A percentile compares a stretch with the other conserved stretches of the same genome.
phyloP scores from a whole-genome alignment of 1,140 invertebrate species.

The Anagrus nilaparvatae region DNA sequence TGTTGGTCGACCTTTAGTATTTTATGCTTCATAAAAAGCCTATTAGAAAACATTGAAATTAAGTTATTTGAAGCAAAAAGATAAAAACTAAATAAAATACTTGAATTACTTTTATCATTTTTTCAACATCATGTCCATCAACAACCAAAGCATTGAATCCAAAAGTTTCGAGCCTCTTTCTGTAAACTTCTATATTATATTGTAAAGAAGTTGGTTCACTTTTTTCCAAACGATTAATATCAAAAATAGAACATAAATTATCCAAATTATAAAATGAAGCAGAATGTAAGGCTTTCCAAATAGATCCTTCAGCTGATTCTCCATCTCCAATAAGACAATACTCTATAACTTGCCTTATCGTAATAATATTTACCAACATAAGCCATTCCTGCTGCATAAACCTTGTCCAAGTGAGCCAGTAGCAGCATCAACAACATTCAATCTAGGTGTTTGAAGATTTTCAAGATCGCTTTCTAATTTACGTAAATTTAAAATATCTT shows the following conservation, averaged over 20 bases:
- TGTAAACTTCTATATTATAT: slow-evolving; percentile 86
- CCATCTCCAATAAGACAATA: slow-evolving; percentile 96
- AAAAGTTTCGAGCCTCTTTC: slow-evolving; percentile 81
- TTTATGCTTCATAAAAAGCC: slow-evolving; percentile 72
- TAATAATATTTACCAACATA: slow-evolving; percentile 94
- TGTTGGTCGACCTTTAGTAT: slow-evolving; percentile 75
- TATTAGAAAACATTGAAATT: slow-evolving; percentile 17
- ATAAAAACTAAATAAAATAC: too few relatives aligned
- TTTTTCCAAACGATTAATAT: slow-evolving; percentile 95
- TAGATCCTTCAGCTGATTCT: slow-evolving; percentile 94
- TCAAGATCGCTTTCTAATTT: slow-evolving; percentile 93
- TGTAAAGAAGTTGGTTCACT: slow-evolving; percentile 88
- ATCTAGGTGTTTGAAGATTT: slow-evolving; percentile 94
- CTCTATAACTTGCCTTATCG: slow-evolving; percentile 88
- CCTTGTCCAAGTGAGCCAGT: slow-evolving; percentile 98
- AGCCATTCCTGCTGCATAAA: slow-evolving; percentile 92
- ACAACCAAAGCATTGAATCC: slow-evolving; percentile 88
- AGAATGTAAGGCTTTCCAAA: slow-evolving; percentile 97
- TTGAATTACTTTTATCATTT: slow-evolving; percentile 60
- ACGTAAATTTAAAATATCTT: slow-evolving; percentile 79
- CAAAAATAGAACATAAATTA: slow-evolving; percentile 94
- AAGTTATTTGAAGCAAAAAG: not conserved
- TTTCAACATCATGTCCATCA: slow-evolving; percentile 92
- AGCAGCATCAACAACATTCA: slow-evolving; percentile 96
- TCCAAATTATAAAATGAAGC: slow-evolving; percentile 91